A percentile compares a stretch with the other conserved stretches of the same genome.
Conservation (phyloP, 2,888 invertebrate species). For the Ellobium chinense region DNA sequence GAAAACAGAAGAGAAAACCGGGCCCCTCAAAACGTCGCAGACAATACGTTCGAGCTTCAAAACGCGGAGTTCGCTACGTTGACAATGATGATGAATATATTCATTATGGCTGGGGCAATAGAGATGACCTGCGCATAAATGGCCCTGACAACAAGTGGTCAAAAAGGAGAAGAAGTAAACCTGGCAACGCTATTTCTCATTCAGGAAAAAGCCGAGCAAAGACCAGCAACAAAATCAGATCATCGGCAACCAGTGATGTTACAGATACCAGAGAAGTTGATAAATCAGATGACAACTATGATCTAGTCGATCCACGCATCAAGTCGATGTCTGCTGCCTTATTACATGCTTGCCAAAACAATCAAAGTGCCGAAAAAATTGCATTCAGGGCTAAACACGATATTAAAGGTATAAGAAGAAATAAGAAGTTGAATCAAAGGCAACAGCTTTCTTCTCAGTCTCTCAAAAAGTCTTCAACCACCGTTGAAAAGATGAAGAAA, state of each 20-base stretch:
- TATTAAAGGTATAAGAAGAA: not conserved
- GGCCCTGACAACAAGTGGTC: too few species aligned
- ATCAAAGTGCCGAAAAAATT: conserved; percentile 29
- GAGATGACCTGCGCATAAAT: too few species aligned
- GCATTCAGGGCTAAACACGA: conserved; percentile 13
- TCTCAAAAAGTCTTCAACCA: not conserved
- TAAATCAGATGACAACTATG: not conserved
- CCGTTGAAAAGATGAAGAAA: conserved; percentile 5
- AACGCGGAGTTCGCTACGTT: conserved; percentile 3
- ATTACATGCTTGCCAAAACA: conserved; percentile 2
- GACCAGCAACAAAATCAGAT: not conserved
- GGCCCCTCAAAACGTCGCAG: not conserved
- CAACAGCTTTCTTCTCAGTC: not conserved
- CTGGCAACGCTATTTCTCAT: too few species aligned
- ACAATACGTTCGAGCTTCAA: conserved; percentile 14
- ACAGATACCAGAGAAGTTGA: not conserved
- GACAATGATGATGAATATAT: conserved; percentile 11
- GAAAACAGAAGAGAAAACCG: not conserved
- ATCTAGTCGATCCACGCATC: conserved; percentile 34
- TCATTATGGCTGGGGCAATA: too few species aligned
- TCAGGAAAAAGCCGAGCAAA: not conserved
- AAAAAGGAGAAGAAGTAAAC: too few species aligned
- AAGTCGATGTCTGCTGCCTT: conserved; percentile 32
- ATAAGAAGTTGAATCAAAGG: not conserved
- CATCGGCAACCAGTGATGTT: too few species aligned